Percentiles rank a stretch among this genome's conserved stretches.
Conservation (phyloP, 2,797 vertebrate genomes). For the Remorina albescens region DNA sequence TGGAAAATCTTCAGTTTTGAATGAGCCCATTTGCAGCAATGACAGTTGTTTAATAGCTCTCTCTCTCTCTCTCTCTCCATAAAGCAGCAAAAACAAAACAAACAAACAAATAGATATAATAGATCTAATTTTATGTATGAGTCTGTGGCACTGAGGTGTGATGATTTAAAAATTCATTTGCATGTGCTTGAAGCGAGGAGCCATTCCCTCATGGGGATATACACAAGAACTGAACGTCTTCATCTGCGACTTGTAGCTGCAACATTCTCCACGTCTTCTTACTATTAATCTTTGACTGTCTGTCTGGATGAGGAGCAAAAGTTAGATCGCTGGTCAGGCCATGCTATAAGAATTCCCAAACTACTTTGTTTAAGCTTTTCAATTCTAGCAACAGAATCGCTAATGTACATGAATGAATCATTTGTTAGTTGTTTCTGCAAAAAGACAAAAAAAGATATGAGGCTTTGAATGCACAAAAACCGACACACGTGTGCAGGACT, state of each 20-base stretch:
- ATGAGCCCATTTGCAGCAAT: constrained; percentile 30
- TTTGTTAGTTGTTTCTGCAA: constrained; percentile 23
- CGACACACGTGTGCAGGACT: not conserved
- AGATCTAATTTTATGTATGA: not conserved
- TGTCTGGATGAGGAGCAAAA: constrained; percentile 23
- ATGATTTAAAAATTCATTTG: constrained; percentile 25
- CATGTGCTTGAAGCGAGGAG: not conserved
- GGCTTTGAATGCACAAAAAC: not conserved
- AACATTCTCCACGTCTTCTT: not conserved
- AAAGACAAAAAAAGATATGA: not conserved
- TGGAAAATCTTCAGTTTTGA: constrained; percentile 27
- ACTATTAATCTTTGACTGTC: constrained; percentile 21
- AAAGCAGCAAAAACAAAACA: not conserved
- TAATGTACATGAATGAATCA: constrained; percentile 46
- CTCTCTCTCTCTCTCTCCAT: too few relatives aligned
- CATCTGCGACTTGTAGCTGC: not conserved
- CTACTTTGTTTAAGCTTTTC: constrained; percentile 33
- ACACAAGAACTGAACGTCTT: not conserved
- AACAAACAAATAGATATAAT: not conserved
- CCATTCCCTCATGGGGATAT: constrained; percentile 4
- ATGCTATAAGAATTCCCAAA: not conserved
- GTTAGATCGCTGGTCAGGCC: constrained; percentile 1
- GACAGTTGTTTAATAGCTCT: constrained; percentile 44
- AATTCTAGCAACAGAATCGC: constrained; percentile 17
- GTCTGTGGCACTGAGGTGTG: not conserved